Conservation (phyloP, 1,140 invertebrate genomes). For the Carcinoscorpius rotundicauda region DNA sequence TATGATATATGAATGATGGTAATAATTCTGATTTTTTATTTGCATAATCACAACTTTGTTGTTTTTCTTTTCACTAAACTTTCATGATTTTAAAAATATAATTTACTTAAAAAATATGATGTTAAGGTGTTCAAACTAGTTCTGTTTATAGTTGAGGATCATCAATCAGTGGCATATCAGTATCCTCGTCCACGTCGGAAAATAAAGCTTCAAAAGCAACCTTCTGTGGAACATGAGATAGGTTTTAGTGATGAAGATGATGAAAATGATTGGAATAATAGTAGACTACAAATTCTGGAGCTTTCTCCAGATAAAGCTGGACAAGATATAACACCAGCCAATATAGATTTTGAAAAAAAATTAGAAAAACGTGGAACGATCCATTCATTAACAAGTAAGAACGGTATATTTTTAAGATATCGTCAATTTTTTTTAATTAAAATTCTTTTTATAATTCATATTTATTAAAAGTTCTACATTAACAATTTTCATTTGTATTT, state of each 20-base stretch:
- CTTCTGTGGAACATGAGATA: constrained; percentile 14
- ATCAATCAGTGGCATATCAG: constrained; percentile 16
- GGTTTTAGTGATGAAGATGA: constrained; percentile 26
- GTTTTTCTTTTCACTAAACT: too few species aligned
- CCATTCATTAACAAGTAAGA: constrained; percentile 34
- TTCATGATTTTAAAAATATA: too few species aligned
- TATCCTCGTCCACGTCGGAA: constrained; percentile 15
- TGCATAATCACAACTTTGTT: too few species aligned
- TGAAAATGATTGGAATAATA: constrained; percentile 22
- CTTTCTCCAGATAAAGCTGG: constrained; percentile 79
- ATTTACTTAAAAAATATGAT: too few species aligned
- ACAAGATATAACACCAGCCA: constrained; percentile 71
- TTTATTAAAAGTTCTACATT: too few species aligned
- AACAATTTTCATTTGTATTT: too few species aligned
- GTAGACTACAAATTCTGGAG: constrained; percentile 47
- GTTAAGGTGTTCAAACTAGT: background rate
- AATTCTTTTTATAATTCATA: too few species aligned
- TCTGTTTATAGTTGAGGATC: constrained; percentile 12
- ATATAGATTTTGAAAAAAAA: constrained; percentile 51
- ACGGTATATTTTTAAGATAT: too few species aligned
- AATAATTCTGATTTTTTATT: too few species aligned
- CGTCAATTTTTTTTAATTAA: too few species aligned
- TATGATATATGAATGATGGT: too few species aligned
- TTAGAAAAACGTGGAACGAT: constrained; percentile 36
- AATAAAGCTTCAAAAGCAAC: constrained; percentile 8